Percentiles rank a stretch among this genome's conserved stretches.
These are phyloP conservation scores for Labeo rohita DNA, from an alignment of 2,113 vertebrate genomes.

Conservation along the genomic window DNA sequence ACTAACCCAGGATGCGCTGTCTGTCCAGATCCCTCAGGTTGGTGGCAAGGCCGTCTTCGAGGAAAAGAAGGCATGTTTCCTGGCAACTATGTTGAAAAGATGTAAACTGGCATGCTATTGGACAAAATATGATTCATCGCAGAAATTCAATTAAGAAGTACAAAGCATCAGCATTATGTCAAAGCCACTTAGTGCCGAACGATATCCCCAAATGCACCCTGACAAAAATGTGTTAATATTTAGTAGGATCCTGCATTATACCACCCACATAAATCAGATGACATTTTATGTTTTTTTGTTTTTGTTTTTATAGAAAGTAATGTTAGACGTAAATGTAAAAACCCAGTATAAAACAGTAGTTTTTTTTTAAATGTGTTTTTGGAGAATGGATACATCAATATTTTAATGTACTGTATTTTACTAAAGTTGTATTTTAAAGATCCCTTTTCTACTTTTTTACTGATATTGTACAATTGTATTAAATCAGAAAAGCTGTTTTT, in stretches of 20 bases:
- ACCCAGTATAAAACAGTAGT: background rate
- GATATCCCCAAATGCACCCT: background rate
- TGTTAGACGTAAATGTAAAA: background rate
- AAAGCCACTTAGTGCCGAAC: background rate
- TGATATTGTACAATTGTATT: constrained; percentile 22
- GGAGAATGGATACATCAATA: background rate
- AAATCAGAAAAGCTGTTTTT: constrained; percentile 26
- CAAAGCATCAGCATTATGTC: constrained; percentile 3
- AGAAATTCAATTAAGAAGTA: background rate
- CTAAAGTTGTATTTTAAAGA: constrained; percentile 21
- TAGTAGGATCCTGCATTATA: background rate
- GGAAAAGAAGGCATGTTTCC: constrained; percentile 84
- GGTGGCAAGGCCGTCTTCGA: constrained; percentile 81
- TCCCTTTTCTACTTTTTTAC: background rate
- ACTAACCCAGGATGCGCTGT: constrained; percentile 22
- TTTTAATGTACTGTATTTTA: constrained; percentile 31
- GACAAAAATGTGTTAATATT: background rate
- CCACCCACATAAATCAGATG: background rate
- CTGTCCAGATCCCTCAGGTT: constrained; percentile 77
- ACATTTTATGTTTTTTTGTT: background rate
- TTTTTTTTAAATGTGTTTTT: constrained; percentile 1
- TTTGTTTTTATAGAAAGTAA: background rate
- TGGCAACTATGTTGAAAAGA: constrained; percentile 84
- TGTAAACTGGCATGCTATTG: constrained; percentile 62
- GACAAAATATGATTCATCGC: constrained; percentile 15